A percentile compares a stretch with the other conserved stretches of the same genome.
Evolutionary conservation across 2,888 invertebrate species (phyloP).

Genomic region (Tenthredo amoena): DNA sequence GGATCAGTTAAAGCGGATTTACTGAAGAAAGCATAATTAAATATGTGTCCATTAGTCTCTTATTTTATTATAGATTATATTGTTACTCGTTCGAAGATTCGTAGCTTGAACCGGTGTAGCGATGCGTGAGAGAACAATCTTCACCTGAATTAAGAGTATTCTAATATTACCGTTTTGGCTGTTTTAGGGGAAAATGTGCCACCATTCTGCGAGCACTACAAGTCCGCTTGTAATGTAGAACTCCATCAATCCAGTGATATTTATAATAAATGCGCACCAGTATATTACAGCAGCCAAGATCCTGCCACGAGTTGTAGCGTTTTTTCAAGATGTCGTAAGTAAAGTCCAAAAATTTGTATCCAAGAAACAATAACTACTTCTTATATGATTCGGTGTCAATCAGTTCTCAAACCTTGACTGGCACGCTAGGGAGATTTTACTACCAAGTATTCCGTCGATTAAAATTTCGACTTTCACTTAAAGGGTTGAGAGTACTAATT

Average conservation of each 20-base stretch:
- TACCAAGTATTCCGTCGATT: background rate
- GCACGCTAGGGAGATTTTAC: background rate
- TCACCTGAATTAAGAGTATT: background rate
- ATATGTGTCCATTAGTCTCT: background rate
- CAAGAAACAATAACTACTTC: background rate
- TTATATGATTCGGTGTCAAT: too few species aligned
- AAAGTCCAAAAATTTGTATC: background rate
- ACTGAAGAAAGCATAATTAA: background rate
- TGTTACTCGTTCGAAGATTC: background rate
- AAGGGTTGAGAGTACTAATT: background rate
- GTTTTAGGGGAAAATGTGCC: conserved; percentile 63
- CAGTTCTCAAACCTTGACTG: background rate
- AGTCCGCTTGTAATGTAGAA: conserved; percentile 60
- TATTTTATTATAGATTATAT: background rate
- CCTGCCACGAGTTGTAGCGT: conserved; percentile 61
- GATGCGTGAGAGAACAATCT: background rate
- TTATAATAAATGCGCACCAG: conserved; percentile 65
- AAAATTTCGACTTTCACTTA: background rate
- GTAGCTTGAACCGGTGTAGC: conserved; percentile 49
- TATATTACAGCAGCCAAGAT: conserved; percentile 59
- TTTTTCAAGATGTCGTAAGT: conserved; percentile 69
- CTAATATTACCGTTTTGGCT: background rate
- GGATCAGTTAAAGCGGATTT: background rate
- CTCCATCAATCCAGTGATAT: conserved; percentile 54
- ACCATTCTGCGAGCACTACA: conserved; percentile 66